Percentiles rank a stretch among this genome's conserved stretches.
Evolutionary conservation across 2,888 invertebrate species (phyloP).

Genomic region (Mellilla xanthometata): DNA sequence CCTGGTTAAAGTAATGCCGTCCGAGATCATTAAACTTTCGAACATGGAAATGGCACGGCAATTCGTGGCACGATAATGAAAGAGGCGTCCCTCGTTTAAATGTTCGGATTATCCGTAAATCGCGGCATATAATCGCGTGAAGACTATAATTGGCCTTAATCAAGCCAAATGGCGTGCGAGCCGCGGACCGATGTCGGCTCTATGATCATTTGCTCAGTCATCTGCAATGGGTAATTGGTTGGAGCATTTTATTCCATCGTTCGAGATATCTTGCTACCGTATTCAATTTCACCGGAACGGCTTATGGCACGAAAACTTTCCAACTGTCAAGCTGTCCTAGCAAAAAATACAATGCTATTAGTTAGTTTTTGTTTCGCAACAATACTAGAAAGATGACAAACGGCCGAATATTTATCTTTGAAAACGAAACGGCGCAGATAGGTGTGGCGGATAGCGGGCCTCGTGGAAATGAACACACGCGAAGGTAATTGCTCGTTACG

Average conservation of each 20-base stretch:
- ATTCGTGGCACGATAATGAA: constrained; percentile 61
- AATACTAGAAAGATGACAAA: constrained; percentile 13
- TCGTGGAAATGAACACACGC: constrained; percentile 43
- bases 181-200: constrained; percentile 40
- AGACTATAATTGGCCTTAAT: constrained; percentile 72
- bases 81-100: constrained; percentile 63
- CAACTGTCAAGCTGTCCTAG: constrained; percentile 20
- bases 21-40: constrained; percentile 53
- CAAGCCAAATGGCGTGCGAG: constrained; percentile 65
- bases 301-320: constrained; percentile 9
- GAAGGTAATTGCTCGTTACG: constrained; percentile 63
- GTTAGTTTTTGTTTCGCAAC: constrained; percentile 18
- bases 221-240: constrained; percentile 47
- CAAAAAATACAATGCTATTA: constrained; percentile 10
- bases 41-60: constrained; percentile 61
- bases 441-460: constrained; percentile 25
- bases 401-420: constrained; percentile 20
- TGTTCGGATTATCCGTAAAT: constrained; percentile 67
- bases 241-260: constrained; percentile 45
- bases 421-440: constrained; percentile 14
- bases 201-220: constrained; percentile 37
- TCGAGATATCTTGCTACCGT: constrained; percentile 33
- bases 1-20: constrained; percentile 51
- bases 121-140: constrained; percentile 69
- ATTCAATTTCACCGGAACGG: constrained; percentile 19